Evolutionary conservation across 35 echinoderm and acorn worm species (phyloP), one percentile per base, ranked within the genome.

Genomic region (Apostichopus californicus): DNA sequence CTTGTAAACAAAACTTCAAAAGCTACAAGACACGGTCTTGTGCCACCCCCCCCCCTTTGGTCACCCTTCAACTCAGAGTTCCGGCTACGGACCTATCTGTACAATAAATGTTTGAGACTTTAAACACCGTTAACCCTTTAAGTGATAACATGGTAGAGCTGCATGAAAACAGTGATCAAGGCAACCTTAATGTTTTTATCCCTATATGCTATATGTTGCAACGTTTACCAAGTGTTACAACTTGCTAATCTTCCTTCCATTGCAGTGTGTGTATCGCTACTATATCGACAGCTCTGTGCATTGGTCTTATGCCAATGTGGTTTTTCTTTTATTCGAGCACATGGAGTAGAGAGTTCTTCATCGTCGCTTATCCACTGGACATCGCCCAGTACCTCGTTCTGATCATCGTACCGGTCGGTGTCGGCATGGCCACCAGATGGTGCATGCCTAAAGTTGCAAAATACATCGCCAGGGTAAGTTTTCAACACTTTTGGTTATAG

Each of bases 271-370:
- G 87, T 58, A 90, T 94, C 56, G n/a, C 93, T 6, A 90, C 75
- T 64, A 66, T 94, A 18, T 94, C 93, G 17, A 94, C 93, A 18
- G 93, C 93, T 5, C 55, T 94, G 14, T 82, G 88, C 0, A 85
- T 94, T 11, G 93, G 93, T 53, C 28, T 94, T 1, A 91, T 94
- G 89, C 88, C 93, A 17, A 75, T 94, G 53, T 94, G 89, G 88
- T 94, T 94, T 63, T 91, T 63, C 25, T 77, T 94, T 46, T 94
- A 94, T 70, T 94, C 93, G 9, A 78, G 93, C 77, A 73, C 80
- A 3, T 94, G 93, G 93, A 88, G 58, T 17, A 63, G 55, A 22
- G 78, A 91, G 6, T 91, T 84, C 34, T 91, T 91, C 87, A 70
- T 94, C 25, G 79, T 94, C 4, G 93, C 78, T 9, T 91, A 90